Base-by-base conservation (phyloP, 2,888 invertebrate species). In the Tetragnatha montana region DNA sequence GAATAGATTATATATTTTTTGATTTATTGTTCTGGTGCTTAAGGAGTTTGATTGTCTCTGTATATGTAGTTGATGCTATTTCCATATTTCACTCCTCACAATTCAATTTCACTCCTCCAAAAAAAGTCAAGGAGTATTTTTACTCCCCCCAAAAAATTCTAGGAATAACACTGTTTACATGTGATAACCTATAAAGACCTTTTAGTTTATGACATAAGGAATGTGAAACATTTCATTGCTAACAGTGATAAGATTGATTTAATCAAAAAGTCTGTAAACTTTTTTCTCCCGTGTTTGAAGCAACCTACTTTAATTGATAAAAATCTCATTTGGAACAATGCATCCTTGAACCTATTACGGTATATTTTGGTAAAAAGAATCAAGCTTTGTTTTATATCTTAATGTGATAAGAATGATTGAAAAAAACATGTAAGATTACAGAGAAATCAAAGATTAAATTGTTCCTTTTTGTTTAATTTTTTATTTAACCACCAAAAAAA, bases 281-380 rank as follows among this genome's bases (percentile, higher is more conserved):
- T 14, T 60, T 60, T 60, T 60, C 12, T 60, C 12, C 12, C 4
- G 60, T 10, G 17, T 60, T 17, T 12, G 60, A 17, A 60, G 22
- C 21, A 73, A 73, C 71, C 71, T 71, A 19, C 22, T 21, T 71
- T n/a, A 3, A n/a, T 22, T 71, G 71, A 71, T 71, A 71, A 60
- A 60, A 60, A 6, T 60, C 17, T 60, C 14, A 60, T 60, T 60
- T 10, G 60, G 60, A 60, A 60, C 60, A 60, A 60, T 60, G 17
- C 60, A 60, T 60, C 60, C 60, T 60, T 60, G 12, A 60, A 60
- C 60, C 17, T 60, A 60, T 60, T 60, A 60, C 60, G 60, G 12
- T 17, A 35, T 35, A 35, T 35, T 35, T 35, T 17, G 60, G 60
- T 60, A 12, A 60, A 60, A 10, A 60, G 10, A 12, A 10, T 8